Evolutionary conservation across 1,140 invertebrate species (phyloP).

Genomic region (Solenopsis fugax): DNA sequence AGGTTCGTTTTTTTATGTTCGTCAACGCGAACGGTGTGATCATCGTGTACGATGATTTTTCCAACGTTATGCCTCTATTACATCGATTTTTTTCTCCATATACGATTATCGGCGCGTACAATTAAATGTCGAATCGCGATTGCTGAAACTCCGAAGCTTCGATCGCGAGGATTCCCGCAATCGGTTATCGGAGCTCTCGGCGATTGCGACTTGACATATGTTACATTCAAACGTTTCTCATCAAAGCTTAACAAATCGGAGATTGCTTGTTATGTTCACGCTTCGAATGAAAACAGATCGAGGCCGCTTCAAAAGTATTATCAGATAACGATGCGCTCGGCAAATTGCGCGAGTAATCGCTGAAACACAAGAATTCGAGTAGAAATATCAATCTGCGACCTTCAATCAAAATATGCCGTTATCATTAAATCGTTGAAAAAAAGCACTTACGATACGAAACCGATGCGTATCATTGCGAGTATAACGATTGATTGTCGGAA

Average conservation of each 20-base stretch:
- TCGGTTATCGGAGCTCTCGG: background rate
- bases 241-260: background rate
- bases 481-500: background rate
- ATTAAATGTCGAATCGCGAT: background rate
- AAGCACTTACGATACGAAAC: background rate
- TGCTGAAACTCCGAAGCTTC: background rate
- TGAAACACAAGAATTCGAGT: background rate
- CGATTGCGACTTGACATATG: background rate
- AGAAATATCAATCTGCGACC: background rate
- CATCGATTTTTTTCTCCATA: background rate
- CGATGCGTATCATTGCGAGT: background rate
- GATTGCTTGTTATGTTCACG: background rate
- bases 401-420: background rate
- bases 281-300: background rate
- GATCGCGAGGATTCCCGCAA: background rate
- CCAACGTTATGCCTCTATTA: slow-evolving; percentile 1
- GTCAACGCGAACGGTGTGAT: background rate
- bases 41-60: background rate
- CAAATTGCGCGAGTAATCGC: background rate
- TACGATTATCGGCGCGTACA: background rate
- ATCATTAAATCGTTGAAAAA: background rate
- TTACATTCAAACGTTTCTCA: background rate
- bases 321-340: background rate
- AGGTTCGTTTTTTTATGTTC: background rate
- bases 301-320: background rate